Evolutionary conservation across 2,888 invertebrate genomes (phyloP), one percentile per base, ranked within the genome.

Genomic region (Rhynchonema sp.): DNA sequence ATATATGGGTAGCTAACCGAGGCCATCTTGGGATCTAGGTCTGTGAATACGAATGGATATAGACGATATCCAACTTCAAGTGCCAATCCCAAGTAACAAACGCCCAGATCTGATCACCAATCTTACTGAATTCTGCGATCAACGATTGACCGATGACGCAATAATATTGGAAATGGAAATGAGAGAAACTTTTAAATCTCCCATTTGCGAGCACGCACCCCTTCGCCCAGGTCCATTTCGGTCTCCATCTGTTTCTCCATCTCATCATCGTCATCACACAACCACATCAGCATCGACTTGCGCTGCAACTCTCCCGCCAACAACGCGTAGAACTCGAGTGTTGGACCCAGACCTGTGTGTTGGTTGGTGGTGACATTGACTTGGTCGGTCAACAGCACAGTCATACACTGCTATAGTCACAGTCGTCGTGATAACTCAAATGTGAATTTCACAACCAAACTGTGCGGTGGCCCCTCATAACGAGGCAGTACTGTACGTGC

Each of bases 321-420:
- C 52, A 98, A 79, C 60, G 96, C 91, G 77, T 94, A 98, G 78
- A 98, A 98, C 79, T 98, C 98, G 58, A 98, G 79, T 17, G 96
- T 98, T 2, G 98, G 98, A 0, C 98, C 98, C 54, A 96, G 79
- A 25, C 98, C 98, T 1, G 98, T 98, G 64, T 38, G 17, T 38
- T 38, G 38, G 38, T 17, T 38, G 38, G 38, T 17, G 38, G 38
- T 17, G 9, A 38, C 38, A 38, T 38, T 17, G 17, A 38, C 38
- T 38, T 6, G 6, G 17, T 17, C 6, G 6, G 38, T 6, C 17
- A 6, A 13, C 38, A 38, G 38, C 38, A 38, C 38, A 17, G 17
- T 38, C 17, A 13, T 17, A 38, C 38, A 13, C 9, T 17, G 38
- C 17, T 38, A 38, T 38, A 38, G 38, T 38, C 38, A 38, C 17